phyloP scores from a whole-genome alignment of 1,140 invertebrate genomes.

The Plutomurus gul region DNA sequence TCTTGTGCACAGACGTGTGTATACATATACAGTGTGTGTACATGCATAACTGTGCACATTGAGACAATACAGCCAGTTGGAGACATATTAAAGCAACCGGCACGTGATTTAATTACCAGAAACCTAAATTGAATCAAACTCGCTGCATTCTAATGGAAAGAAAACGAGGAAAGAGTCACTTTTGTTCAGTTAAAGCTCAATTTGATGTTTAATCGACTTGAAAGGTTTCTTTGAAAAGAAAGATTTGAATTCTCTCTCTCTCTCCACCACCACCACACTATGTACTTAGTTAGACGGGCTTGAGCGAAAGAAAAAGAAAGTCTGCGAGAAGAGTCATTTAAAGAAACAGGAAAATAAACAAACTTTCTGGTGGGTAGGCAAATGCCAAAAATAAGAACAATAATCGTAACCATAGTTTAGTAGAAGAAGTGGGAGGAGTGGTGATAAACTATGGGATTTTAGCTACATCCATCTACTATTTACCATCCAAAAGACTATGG shows the following conservation, averaged over 20 bases:
- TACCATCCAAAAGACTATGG: background rate
- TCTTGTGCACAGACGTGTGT: too few species aligned
- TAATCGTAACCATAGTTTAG: conserved; percentile 2
- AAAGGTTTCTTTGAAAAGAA: conserved; percentile 4
- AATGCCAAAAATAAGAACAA: conserved; percentile 25
- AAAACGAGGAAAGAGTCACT: conserved; percentile 14
- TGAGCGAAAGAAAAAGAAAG: background rate
- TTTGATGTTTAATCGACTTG: conserved; percentile 20
- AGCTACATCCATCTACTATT: conserved; percentile 6
- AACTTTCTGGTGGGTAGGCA: conserved; percentile 19
- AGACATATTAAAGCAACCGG: background rate
- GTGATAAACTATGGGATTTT: conserved; percentile 14
- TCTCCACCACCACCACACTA: too few species aligned
- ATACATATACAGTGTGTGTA: too few species aligned
- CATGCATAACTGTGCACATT: too few species aligned
- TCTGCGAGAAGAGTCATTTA: background rate
- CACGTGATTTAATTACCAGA: conserved; percentile 13
- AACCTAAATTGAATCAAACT: conserved; percentile 4
- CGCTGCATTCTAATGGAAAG: background rate
- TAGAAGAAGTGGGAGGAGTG: background rate
- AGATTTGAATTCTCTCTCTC: conserved; percentile 8
- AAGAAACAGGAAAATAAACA: background rate
- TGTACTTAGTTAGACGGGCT: background rate
- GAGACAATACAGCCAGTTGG: background rate
- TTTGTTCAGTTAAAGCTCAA: conserved; percentile 22